Conservation (phyloP, 2,797 vertebrate species). For the Typhlichthys eigenmanni region DNA sequence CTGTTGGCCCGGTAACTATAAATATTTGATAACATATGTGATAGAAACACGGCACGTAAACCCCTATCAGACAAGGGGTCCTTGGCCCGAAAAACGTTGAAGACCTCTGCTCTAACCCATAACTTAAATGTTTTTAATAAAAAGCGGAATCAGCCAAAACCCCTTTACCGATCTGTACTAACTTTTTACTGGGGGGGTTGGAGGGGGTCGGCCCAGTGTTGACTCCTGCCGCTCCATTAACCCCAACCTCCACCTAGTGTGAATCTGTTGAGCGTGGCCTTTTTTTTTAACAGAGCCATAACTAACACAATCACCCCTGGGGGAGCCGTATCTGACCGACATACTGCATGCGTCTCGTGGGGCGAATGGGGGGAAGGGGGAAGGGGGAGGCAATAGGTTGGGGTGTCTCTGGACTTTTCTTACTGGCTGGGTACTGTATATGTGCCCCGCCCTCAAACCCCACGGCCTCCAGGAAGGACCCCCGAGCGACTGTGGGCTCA, state of each 20-base stretch:
- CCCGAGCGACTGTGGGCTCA: slow-evolving; percentile 64
- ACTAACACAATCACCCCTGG: slow-evolving; percentile 58
- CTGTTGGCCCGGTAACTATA: too few relatives aligned
- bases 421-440: slow-evolving; percentile 51
- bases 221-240: slow-evolving; percentile 38
- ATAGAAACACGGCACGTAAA: too few relatives aligned
- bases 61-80: too few relatives aligned
- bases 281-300: slow-evolving; percentile 58
- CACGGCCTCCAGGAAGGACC: slow-evolving; percentile 72
- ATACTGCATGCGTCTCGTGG: slow-evolving; percentile 55
- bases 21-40: too few relatives aligned
- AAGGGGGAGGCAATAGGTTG: too few relatives aligned
- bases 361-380: slow-evolving; percentile 26
- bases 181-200: slow-evolving; percentile 17
- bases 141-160: background rate
- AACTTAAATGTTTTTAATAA: too few relatives aligned
- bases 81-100: too few relatives aligned
- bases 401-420: too few relatives aligned
- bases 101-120: too few relatives aligned
- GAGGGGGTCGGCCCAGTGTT: slow-evolving; percentile 18
- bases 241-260: slow-evolving; percentile 37
- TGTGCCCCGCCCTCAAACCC: slow-evolving; percentile 29
- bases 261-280: slow-evolving; percentile 52
- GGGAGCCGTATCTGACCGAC: slow-evolving; percentile 61
- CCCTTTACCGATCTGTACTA: slow-evolving; percentile 10